Conservation (phyloP, 1,140 invertebrate species). For the Drosophila baimaii region DNA sequence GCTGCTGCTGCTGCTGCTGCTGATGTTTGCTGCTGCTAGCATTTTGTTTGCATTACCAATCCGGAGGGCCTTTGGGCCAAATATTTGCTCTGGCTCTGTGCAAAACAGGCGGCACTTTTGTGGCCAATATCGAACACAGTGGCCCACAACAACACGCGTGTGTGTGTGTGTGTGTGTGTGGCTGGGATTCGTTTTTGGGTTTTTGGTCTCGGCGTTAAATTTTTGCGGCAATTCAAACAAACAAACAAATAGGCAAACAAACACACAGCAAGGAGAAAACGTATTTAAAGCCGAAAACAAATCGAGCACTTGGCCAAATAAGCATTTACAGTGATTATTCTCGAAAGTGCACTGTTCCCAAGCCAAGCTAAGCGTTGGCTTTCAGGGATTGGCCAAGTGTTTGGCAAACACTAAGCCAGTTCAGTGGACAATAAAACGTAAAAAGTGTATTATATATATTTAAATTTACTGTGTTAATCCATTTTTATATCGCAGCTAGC, state of each 20-base stretch:
- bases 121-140: slow-evolving; percentile 14
- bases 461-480: background rate
- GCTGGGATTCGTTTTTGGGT: slow-evolving; percentile 17
- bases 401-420: slow-evolving; percentile 9
- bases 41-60: slow-evolving; percentile 57
- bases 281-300: slow-evolving; percentile 44
- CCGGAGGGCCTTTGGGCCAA: slow-evolving; percentile 36
- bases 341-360: slow-evolving; percentile 22
- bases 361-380: too few species aligned
- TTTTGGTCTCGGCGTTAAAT: slow-evolving; percentile 45
- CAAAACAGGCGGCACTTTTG: slow-evolving; percentile 7
- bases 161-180: background rate
- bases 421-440: background rate
- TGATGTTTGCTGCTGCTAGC: slow-evolving; percentile 13
- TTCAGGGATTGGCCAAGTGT: too few species aligned
- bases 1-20: background rate
- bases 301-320: slow-evolving; percentile 41
- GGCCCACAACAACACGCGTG: slow-evolving; percentile 1
- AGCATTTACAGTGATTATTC: slow-evolving; percentile 47
- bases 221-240: slow-evolving; percentile 51
- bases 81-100: slow-evolving; percentile 49
- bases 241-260: slow-evolving; percentile 15
- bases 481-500: too few species aligned
- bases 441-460: background rate
- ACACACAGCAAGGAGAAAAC: slow-evolving; percentile 4